Percentiles rank a stretch among this genome's conserved stretches.
phyloP scores from a whole-genome alignment of 2,888 invertebrate genomes.

The Catocala nupta region DNA sequence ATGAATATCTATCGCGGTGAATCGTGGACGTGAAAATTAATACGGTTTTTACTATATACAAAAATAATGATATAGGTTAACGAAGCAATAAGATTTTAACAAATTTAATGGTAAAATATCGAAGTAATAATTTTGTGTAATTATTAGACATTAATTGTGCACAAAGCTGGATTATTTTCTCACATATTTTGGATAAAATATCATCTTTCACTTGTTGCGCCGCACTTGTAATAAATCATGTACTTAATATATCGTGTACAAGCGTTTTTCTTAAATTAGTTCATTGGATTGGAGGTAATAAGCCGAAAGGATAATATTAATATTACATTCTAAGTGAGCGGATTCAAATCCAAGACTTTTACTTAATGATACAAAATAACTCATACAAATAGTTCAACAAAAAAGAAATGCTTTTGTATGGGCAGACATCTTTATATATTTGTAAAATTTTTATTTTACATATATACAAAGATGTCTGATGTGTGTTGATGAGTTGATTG shows the following conservation, averaged over 20 bases:
- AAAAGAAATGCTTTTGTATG: too few species aligned
- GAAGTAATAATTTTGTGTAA: slow-evolving; percentile 37
- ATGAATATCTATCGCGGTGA: slow-evolving; percentile 3
- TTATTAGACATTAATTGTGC: slow-evolving; percentile 36
- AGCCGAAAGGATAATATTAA: too few species aligned
- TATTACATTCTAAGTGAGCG: too few species aligned
- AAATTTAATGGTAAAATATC: slow-evolving; percentile 43
- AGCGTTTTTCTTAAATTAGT: slow-evolving; percentile 1
- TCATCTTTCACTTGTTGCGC: slow-evolving; percentile 46
- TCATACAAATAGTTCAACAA: too few species aligned
- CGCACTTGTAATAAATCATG: slow-evolving; percentile 46
- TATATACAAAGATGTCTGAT: too few species aligned
- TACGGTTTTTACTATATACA: slow-evolving; percentile 47
- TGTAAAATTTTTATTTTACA: too few species aligned
- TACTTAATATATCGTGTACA: slow-evolving; percentile 35
- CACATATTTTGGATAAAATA: slow-evolving; percentile 22
- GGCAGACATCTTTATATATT: too few species aligned
- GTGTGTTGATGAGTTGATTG: too few species aligned
- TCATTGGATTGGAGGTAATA: too few species aligned
- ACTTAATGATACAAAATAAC: too few species aligned
- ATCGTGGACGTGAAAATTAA: neutral
- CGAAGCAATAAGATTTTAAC: slow-evolving; percentile 47
- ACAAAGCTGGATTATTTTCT: slow-evolving; percentile 44
- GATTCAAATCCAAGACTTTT: too few species aligned
- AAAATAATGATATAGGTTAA: slow-evolving; percentile 33